Evolutionary conservation across 2,797 vertebrate species (phyloP).

Genomic region (Triplophysa bombifrons): DNA sequence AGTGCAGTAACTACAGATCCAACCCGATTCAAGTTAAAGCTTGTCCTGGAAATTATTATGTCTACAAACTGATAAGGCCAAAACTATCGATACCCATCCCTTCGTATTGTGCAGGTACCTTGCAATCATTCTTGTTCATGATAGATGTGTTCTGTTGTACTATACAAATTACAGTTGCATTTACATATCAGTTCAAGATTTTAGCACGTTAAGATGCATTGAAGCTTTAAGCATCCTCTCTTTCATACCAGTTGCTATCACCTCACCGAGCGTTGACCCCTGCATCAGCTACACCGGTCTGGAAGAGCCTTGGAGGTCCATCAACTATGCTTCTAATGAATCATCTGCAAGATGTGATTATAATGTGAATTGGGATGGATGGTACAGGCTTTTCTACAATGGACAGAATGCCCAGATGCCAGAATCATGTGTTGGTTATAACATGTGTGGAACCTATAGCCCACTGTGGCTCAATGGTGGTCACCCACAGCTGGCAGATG

Average conservation of each 20-base stretch:
- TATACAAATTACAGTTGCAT: no score
- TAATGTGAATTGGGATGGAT: not conserved
- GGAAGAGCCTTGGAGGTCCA: not conserved
- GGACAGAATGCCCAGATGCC: not conserved
- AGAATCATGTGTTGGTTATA: not conserved
- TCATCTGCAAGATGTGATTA: not conserved
- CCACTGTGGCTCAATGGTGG: not conserved
- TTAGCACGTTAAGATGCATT: no score
- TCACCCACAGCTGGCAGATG: conserved; percentile 1
- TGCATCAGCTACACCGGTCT: conserved; percentile 24
- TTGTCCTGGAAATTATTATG: conserved; percentile 16
- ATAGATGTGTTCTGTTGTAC: not conserved
- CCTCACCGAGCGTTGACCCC: not conserved
- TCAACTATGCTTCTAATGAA: not conserved
- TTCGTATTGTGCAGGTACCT: conserved; percentile 24
- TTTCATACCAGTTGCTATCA: not conserved
- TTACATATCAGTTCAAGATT: no score
- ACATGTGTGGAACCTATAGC: not conserved
- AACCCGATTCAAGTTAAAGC: conserved; percentile 28
- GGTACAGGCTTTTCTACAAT: conserved; percentile 1
- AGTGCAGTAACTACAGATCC: conserved; percentile 4
- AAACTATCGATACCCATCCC: not conserved
- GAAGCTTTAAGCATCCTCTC: not conserved
- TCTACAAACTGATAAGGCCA: conserved; percentile 26
- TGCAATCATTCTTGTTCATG: not conserved